Base-by-base conservation (phyloP, 2,113 vertebrate genomes). In the Abramis brama region DNA sequence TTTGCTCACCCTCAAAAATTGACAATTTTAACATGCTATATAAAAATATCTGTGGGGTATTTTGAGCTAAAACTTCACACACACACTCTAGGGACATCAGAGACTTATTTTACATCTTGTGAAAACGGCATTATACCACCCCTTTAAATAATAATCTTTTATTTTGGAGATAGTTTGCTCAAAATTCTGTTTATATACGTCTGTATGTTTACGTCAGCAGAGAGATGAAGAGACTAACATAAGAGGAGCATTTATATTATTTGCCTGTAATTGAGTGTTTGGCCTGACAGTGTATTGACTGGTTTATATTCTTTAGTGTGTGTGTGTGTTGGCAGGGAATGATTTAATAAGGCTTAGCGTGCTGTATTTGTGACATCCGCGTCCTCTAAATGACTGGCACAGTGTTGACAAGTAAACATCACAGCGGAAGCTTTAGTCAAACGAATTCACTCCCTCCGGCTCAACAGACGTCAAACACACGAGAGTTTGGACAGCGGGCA, bases 391-490 rank as follows among this genome's bases (percentile, higher is more conserved):
- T 27, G 47, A 83, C 75, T 84, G 73, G 21, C 68, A 3, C 62
- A 3, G 33, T 73, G 68, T 79, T 45, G n/a, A 79, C 39, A 25
- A 3, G 57, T 66, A 79, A 50, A 71, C 47, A 85, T 79, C 23
- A 13, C 15, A 45, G 21, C 83, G 70, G 70, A 73, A 64, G 59
- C 55, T 76, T 84, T 52, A 78, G 74, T 36, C 60, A 66, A 60
- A 85, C 79, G 15, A 79, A 70, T 79, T 77, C 45, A 11, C 13
- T 64, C 45, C 47, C 45, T 30, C 36, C 45, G n/a, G 74, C 39
- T 23, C 6, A 27, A 43, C 36, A 19, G 64, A 68, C 25, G 15
- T 68, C 47, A 36, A 59, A 52, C 76, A 57, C 27, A 45, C 21
- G 6, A 76, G 47, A 55, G 7, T 21, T 55, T 10, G 50, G 47